phyloP scores from a whole-genome alignment of 2,113 vertebrate species.

The Sarotherodon lohbergeri region DNA sequence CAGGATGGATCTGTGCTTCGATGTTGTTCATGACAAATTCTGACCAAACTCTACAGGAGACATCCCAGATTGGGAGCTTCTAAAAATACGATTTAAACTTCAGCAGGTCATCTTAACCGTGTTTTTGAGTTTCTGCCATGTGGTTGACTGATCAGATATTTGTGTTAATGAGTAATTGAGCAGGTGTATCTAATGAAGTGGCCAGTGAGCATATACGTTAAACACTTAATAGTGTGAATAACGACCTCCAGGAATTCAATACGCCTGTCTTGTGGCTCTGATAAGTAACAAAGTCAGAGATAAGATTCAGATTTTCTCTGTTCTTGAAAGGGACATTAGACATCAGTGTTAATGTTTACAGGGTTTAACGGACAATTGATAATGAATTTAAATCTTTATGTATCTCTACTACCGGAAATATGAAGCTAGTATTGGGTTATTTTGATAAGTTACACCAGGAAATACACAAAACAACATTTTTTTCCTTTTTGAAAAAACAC shows the following conservation, averaged over 20 bases:
- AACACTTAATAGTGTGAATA: not conserved
- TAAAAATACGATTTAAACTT: not conserved
- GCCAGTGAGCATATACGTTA: not conserved
- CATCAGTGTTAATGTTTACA: not conserved
- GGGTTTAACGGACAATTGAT: not conserved
- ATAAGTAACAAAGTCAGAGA: conserved; percentile 36
- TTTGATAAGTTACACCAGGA: not conserved
- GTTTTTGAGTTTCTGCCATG: not conserved
- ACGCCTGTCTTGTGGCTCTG: not conserved
- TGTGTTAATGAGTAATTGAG: not conserved
- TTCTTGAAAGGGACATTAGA: not conserved
- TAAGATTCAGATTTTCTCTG: conserved; percentile 41
- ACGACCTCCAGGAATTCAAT: not conserved
- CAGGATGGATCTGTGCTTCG: not conserved
- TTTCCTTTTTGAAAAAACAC: not conserved
- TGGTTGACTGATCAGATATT: not conserved
- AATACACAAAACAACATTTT: not conserved
- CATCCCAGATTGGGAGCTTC: not conserved
- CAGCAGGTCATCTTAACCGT: not conserved
- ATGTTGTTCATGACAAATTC: not conserved
- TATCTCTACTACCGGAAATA: fast-evolving
- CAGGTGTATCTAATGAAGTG: not conserved
- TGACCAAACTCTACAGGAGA: not conserved
- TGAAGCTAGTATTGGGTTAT: not conserved
- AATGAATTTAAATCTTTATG: not conserved